Evolutionary conservation across 2,113 vertebrate species (phyloP).

Genomic region (Bujurquina vittata): DNA sequence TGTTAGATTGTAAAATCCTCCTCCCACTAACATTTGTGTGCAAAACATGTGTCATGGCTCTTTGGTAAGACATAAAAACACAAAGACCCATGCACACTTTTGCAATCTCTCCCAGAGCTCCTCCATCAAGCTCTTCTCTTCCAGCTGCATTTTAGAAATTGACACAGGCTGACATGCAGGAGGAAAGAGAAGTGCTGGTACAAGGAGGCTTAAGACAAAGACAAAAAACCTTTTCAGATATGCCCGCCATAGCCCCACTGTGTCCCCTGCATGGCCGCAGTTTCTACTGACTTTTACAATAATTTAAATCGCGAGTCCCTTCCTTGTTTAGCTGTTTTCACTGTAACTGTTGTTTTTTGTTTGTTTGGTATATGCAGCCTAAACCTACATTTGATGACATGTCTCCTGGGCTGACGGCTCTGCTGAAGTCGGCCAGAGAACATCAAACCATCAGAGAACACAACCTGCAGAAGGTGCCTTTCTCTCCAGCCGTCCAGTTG

Average conservation of each 20-base stretch:
- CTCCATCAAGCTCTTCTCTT: not conserved
- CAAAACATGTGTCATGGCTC: too few species aligned
- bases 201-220: rapidly evolving
- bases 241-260: not conserved
- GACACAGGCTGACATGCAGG: not conserved
- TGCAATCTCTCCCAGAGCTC: not conserved
- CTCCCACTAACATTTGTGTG: too few species aligned
- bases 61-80: too few species aligned
- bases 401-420: constrained; percentile 62
- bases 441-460: constrained; percentile 54
- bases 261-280: constrained; percentile 42
- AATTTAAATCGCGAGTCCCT: not conserved
- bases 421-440: constrained; percentile 57
- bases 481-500: not conserved
- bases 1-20: too few species aligned
- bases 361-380: constrained; percentile 37
- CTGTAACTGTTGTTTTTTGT: constrained; percentile 3
- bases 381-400: constrained; percentile 57
- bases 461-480: constrained; percentile 60
- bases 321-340: not conserved
- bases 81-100: not conserved
- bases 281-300: not conserved
- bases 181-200: not conserved
- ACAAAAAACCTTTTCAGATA: not conserved
- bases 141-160: not conserved